Evolutionary conservation across 2,113 vertebrate genomes (phyloP).

Genomic region (Triplophysa tibetana): DNA sequence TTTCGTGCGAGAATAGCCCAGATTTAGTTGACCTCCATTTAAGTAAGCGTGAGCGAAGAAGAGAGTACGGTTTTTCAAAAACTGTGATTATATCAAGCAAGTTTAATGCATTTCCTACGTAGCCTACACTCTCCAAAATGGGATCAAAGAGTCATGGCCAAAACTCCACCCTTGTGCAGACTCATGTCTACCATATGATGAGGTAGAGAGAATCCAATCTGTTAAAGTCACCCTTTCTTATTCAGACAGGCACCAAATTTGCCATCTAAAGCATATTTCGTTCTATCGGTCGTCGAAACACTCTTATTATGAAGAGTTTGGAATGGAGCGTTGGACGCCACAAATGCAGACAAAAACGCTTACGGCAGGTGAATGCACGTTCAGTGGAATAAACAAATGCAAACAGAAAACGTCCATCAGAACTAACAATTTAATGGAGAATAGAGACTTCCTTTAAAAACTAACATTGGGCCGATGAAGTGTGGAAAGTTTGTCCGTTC

Average conservation of each 20-base stretch:
- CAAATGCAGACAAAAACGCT: constrained; percentile 18
- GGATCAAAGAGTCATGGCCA: constrained; percentile 40
- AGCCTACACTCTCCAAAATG: constrained; percentile 35
- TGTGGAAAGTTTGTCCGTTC: constrained; percentile 45
- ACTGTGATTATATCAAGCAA: constrained; percentile 13
- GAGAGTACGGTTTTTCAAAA: background rate
- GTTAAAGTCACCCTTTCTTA: constrained; percentile 41
- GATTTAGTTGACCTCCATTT: constrained; percentile 37
- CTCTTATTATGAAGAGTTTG: constrained; percentile 33
- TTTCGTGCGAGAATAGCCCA: background rate
- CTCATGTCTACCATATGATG: constrained; percentile 19
- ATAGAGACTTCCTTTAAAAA: constrained; percentile 46
- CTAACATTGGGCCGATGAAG: constrained; percentile 37
- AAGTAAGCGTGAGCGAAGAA: constrained; percentile 2
- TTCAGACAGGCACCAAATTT: constrained; percentile 35
- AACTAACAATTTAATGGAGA: constrained; percentile 28
- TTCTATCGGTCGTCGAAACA: constrained; percentile 13
- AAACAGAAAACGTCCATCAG: constrained; percentile 46
- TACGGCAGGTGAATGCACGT: constrained; percentile 28
- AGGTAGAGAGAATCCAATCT: constrained; percentile 40
- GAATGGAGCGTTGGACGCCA: constrained; percentile 12
- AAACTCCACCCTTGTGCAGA: constrained; percentile 23
- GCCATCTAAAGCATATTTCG: constrained; percentile 43
- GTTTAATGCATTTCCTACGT: constrained; percentile 35
- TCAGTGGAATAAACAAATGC: constrained; percentile 39